Percentiles rank a stretch among this genome's conserved stretches.
Evolutionary conservation across 2,797 vertebrate genomes (phyloP).

Genomic region (Tinamus major): DNA sequence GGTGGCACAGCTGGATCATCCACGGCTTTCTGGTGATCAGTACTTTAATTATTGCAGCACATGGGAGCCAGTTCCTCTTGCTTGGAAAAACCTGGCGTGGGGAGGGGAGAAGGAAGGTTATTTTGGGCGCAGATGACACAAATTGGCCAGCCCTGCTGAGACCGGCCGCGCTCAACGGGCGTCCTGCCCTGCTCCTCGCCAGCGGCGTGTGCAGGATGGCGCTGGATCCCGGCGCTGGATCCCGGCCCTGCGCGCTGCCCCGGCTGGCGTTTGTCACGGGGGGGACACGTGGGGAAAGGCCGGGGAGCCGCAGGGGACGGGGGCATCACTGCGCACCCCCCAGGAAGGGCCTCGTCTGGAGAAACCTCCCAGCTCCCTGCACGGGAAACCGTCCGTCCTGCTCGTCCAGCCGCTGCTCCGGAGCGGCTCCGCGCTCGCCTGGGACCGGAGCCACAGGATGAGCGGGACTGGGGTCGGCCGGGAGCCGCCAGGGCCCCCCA

Average conservation of each 20-base stretch:
- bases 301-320: too few species aligned
- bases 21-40: neutral
- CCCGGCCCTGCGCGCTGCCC: too few species aligned
- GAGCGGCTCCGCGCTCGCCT: neutral
- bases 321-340: too few species aligned
- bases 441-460: too few species aligned
- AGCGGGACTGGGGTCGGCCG: too few species aligned
- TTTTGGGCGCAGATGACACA: conserved; percentile 38
- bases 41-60: conserved; percentile 23
- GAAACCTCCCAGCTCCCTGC: too few species aligned
- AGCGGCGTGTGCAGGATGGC: neutral
- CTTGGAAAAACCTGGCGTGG: conserved; percentile 49
- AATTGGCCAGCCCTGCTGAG: conserved; percentile 12
- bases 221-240: too few species aligned
- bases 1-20: conserved; percentile 29
- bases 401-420: too few species aligned
- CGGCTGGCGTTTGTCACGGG: neutral
- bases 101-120: neutral
- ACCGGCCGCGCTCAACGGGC: neutral
- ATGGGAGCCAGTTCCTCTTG: conserved; percentile 53
- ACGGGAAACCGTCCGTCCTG: too few species aligned
- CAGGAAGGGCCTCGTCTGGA: neutral
- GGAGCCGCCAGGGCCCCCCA: too few species aligned
- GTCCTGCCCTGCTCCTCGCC: neutral
- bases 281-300: neutral